Conservation (phyloP, 2,797 vertebrate genomes). For the Chelonia mydas region DNA sequence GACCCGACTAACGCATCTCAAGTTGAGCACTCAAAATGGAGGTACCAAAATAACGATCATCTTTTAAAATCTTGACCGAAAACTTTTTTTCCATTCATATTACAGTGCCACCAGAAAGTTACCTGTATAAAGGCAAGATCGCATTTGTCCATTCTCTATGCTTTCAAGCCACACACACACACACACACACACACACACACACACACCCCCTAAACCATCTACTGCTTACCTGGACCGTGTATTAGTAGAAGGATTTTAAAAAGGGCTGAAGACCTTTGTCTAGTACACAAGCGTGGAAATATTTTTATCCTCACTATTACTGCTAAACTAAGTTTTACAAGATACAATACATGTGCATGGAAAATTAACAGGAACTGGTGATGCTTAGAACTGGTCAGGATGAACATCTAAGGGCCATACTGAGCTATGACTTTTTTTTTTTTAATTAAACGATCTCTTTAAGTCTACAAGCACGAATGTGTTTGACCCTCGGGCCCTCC, state of each 20-base stretch:
- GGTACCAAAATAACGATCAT: not conserved
- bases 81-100: not conserved
- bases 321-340: not conserved
- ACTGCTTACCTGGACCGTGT: not conserved
- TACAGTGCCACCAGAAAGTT: not conserved
- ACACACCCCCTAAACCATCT: not conserved
- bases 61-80: not conserved
- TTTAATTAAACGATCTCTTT: not conserved
- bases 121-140: not conserved
- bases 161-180: not conserved
- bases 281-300: not conserved
- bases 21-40: not conserved
- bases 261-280: not conserved
- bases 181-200: not conserved
- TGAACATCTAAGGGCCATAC: not conserved
- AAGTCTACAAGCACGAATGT: not conserved
- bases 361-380: not conserved
- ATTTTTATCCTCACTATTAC: not conserved
- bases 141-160: not conserved
- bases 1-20: not conserved
- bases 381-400: not conserved
- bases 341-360: not conserved
- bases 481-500: not conserved
- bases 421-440: not conserved
- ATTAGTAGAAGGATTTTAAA: not conserved